These are phyloP conservation scores for Sycophila sp. DNA, from an alignment of 1,140 invertebrate genomes.

Conservation along the genomic window DNA sequence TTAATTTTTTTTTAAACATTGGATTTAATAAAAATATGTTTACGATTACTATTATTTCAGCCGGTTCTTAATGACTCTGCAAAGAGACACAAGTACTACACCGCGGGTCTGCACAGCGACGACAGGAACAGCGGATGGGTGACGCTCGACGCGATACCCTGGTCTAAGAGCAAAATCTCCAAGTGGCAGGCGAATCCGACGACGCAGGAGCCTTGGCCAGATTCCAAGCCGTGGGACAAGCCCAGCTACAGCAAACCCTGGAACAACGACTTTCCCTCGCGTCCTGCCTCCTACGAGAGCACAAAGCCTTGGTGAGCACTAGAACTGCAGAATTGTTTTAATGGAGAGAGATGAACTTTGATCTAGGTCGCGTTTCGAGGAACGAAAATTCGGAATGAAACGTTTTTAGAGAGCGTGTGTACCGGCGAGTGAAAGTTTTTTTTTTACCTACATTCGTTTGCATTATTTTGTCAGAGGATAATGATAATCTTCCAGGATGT, in stretches of 20 bases:
- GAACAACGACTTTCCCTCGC: slow-evolving; percentile 48
- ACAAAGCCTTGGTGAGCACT: slow-evolving; percentile 54
- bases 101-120: slow-evolving; percentile 65
- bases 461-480: no score
- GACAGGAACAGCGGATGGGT: slow-evolving; percentile 78
- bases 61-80: slow-evolving; percentile 61
- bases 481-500: no score
- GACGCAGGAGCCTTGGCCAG: slow-evolving; percentile 60
- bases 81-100: slow-evolving; percentile 63
- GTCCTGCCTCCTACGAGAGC: slow-evolving; percentile 47
- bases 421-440: no score
- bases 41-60: background rate
- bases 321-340: no score
- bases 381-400: no score
- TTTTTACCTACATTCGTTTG: no score
- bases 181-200: slow-evolving; percentile 78
- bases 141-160: slow-evolving; percentile 79
- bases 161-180: slow-evolving; percentile 81
- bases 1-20: no score
- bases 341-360: no score
- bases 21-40: no score
- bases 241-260: slow-evolving; percentile 49
- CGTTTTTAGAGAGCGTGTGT: no score
- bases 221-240: slow-evolving; percentile 59
- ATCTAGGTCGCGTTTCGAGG: no score